Evolutionary conservation across 2,888 invertebrate species (phyloP).

Genomic region (Caenorhabditis afra): DNA sequence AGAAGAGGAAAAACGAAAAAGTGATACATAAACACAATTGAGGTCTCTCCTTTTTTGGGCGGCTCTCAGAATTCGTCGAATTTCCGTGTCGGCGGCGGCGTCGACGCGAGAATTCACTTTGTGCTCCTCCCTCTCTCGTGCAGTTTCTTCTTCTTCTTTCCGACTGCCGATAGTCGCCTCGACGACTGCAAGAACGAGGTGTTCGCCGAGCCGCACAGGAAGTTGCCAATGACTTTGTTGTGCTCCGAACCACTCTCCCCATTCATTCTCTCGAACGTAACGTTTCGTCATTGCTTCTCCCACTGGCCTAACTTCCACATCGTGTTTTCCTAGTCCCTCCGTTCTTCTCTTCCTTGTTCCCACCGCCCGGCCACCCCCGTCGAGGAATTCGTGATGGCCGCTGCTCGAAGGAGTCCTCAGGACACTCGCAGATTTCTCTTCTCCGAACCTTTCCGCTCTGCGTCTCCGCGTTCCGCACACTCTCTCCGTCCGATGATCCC

Average conservation of each 20-base stretch:
- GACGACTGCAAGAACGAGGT: constrained; percentile 2
- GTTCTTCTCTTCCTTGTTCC: background rate
- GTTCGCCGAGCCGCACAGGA: constrained; percentile 4
- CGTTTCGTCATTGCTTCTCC: too few species aligned
- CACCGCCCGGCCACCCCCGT: background rate
- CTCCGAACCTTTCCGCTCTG: constrained; percentile 35
- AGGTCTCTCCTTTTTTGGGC: constrained; percentile 37
- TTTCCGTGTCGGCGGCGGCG: constrained; percentile 37
- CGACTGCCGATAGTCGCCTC: constrained; percentile 33
- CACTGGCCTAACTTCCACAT: too few species aligned
- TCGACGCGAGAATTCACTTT: constrained; percentile 55
- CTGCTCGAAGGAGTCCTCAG: constrained; percentile 11
- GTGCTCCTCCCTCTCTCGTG: constrained; percentile 15
- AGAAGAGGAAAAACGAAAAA: constrained; percentile 28
- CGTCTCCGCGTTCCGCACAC: constrained; percentile 15
- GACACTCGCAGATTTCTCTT: constrained; percentile 27
- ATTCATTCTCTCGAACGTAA: background rate
- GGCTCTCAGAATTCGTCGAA: constrained; percentile 52
- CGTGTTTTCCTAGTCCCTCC: too few species aligned
- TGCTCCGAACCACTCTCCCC: background rate
- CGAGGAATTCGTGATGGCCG: constrained; percentile 27
- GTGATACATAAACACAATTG: constrained; percentile 54
- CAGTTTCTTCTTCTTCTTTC: constrained; percentile 25
- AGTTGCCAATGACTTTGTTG: background rate
- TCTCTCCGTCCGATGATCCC: constrained; percentile 40